These are phyloP conservation scores for Labeo catla DNA, from an alignment of 2,113 vertebrate genomes.

Conservation along the genomic window DNA sequence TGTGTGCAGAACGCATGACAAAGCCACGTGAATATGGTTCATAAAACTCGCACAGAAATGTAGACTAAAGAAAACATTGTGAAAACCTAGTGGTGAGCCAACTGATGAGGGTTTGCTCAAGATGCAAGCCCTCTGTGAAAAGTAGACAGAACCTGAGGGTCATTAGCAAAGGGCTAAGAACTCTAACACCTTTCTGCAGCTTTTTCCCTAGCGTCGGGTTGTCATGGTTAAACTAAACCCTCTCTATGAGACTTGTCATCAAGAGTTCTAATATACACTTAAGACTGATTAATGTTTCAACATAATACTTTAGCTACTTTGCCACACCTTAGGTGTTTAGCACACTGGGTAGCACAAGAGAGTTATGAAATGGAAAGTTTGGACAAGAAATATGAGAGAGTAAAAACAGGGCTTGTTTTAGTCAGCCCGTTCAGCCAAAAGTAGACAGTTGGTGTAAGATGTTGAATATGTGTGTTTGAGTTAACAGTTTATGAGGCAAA, in stretches of 20 bases:
- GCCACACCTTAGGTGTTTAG: neutral
- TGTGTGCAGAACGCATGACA: neutral
- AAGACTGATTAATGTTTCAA: constrained; percentile 1
- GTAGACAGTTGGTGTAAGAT: constrained; percentile 45
- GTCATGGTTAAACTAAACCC: constrained; percentile 31
- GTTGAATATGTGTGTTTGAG: neutral
- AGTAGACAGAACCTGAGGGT: constrained; percentile 66
- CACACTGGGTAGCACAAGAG: neutral
- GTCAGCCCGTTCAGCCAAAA: constrained; percentile 15
- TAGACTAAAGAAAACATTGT: constrained; percentile 10
- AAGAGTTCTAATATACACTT: neutral
- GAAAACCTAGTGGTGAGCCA: neutral
- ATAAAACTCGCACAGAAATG: constrained; percentile 2
- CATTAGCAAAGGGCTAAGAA: constrained; percentile 63
- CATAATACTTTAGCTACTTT: neutral
- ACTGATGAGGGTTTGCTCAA: neutral
- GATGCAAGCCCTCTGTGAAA: constrained; percentile 68
- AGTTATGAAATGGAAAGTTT: neutral
- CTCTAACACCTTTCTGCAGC: constrained; percentile 62
- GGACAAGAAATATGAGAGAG: neutral
- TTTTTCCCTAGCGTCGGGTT: constrained; percentile 35
- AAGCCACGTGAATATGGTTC: neutral
- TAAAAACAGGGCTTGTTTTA: neutral
- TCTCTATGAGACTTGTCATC: constrained; percentile 14
- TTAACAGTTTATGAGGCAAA: constrained; percentile 8